Base-by-base conservation (phyloP, 2,888 invertebrate genomes). In the Callinectes sapidus region DNA sequence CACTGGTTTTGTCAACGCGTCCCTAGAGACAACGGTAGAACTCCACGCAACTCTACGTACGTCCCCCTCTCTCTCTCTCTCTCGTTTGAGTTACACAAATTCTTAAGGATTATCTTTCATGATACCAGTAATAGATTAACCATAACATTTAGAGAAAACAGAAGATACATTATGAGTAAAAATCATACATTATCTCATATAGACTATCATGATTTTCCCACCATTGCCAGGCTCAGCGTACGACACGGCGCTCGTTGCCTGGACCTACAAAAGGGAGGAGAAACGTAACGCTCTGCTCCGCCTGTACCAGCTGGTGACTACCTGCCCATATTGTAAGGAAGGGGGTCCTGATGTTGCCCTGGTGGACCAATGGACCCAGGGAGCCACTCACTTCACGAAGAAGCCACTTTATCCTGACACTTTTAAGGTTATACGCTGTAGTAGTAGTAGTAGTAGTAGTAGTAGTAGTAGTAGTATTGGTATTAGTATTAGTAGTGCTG, bases 271-370 rank as follows among this genome's bases (percentile, higher is more conserved):
- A 0, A 28, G 13, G 81, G 16, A 81, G 13, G 13, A 3, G 18
- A 28, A 39, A 1, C 0, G 66, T n/a, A 28, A 23, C 66, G 23
- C 55, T 32, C 39, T 23, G 28, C 87, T 18, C 66, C 81, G 81
- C n/a, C 61, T 81, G 13, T 93, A 91, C 55, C 48, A 35, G 32
- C 89, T 93, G 42, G 16, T 89, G n/a, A 85, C 89, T 23, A n/a
- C 90, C n/a, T 94, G 92, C 90, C 92, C 94, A 10, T 92, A 91
- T 90, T 92, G 92, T 55, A 66, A 48, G 13, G 55, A 91, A 23
- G 92, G 94, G 13, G 48, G 88, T 0, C 91, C 92, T 8, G 66
- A 88, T 13, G 81, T 90, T 14, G 48, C n/a, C 28, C 77, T 90
- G 66, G 90, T 54, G 3, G 91, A 91, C 54, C 81, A 55, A 8